Percentiles rank a stretch among this genome's conserved stretches.
Conservation (phyloP, 2,888 invertebrate genomes). For the Stenotaenia linearis region DNA sequence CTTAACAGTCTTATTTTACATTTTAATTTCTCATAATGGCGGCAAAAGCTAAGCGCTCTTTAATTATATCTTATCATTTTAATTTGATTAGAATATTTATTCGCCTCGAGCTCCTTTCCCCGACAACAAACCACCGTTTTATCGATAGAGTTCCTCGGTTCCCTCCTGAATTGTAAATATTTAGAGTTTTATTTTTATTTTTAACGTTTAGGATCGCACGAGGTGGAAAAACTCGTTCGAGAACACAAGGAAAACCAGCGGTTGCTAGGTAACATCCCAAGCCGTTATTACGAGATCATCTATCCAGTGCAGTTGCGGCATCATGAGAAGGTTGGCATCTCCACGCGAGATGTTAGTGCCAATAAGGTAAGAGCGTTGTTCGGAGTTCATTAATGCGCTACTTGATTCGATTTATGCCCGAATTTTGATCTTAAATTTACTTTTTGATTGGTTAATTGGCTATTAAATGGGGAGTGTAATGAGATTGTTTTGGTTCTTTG, state of each 20-base stretch:
- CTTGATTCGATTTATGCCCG: not conserved
- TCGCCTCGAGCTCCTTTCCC: too few relatives aligned
- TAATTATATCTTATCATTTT: not conserved
- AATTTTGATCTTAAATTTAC: not conserved
- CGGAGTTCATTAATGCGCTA: not conserved
- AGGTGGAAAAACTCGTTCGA: conserved; percentile 83
- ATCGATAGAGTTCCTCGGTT: too few relatives aligned
- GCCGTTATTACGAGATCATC: conserved; percentile 88
- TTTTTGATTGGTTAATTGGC: not conserved
- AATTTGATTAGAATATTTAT: not conserved
- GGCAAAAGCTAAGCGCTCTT: not conserved
- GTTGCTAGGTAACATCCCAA: conserved; percentile 82
- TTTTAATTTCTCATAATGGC: not conserved
- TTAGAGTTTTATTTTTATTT: conserved; percentile 28
- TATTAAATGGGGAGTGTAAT: too few relatives aligned
- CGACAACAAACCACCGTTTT: too few relatives aligned
- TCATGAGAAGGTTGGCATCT: conserved; percentile 94
- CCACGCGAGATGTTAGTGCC: conserved; percentile 65
- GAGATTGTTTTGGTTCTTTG: too few relatives aligned
- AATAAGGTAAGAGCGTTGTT: conserved; percentile 40
- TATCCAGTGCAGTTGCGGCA: conserved; percentile 86
- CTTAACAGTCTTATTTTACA: not conserved
- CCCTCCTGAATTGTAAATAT: not conserved
- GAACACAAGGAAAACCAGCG: conserved; percentile 89
- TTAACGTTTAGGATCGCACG: conserved; percentile 52